Percentiles rank a stretch among this genome's conserved stretches.
Conservation (phyloP, 2,113 vertebrate genomes). For the Crotalus helleri region DNA sequence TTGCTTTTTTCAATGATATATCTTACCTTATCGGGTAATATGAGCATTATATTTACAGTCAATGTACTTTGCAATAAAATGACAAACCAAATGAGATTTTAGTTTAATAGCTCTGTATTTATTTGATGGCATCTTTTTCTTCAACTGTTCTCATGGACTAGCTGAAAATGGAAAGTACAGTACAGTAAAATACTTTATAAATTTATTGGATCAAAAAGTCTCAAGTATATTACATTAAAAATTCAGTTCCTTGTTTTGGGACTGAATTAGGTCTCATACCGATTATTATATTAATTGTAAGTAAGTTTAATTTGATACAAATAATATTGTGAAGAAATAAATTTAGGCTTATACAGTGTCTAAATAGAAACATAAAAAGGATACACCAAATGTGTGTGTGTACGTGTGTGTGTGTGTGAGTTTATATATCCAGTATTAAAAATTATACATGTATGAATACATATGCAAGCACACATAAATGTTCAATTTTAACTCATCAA, state of each 20-base stretch:
- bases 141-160: constrained; percentile 7
- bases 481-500: not conserved
- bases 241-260: not conserved
- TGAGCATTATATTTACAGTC: constrained; percentile 1
- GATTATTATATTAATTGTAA: not conserved
- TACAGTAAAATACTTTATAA: constrained; percentile 6
- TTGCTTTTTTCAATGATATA: not conserved
- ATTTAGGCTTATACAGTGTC: not conserved
- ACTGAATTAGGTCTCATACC: not conserved
- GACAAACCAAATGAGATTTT: constrained; percentile 22
- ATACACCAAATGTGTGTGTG: not conserved
- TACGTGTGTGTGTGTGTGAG: not conserved
- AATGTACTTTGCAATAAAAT: constrained; percentile 15
- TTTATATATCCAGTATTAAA: not conserved
- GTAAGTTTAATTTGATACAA: not conserved
- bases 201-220: constrained; percentile 12
- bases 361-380: not conserved
- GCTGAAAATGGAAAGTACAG: constrained; percentile 6
- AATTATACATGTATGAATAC: not conserved
- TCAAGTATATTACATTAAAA: not conserved
- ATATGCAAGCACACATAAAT: not conserved
- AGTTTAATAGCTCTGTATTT: constrained; percentile 12
- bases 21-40: not conserved
- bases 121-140: constrained; percentile 10
- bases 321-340: not conserved